phyloP scores from a whole-genome alignment of 1,140 invertebrate species.

The Scaptomyza graminum region DNA sequence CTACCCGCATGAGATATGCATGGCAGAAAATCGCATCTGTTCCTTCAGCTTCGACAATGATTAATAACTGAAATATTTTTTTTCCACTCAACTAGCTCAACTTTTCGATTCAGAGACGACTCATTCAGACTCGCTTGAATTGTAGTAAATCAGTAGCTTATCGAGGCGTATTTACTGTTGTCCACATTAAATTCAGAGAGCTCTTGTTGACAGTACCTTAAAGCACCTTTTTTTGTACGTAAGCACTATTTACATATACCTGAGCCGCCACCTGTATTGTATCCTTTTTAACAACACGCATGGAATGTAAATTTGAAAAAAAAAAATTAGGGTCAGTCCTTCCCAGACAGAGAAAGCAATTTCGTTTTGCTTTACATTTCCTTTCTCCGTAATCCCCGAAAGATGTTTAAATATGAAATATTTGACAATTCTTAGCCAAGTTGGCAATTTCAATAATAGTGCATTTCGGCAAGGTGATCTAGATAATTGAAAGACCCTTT shows the following conservation, averaged over 20 bases:
- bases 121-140: background rate
- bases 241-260: too few species aligned
- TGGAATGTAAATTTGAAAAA: background rate
- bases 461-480: background rate
- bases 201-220: background rate
- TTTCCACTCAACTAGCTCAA: constrained; percentile 1
- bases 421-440: background rate
- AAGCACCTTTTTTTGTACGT: background rate
- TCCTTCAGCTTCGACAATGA: background rate
- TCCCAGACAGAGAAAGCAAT: background rate
- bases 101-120: background rate
- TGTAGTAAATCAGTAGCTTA: background rate
- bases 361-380: background rate
- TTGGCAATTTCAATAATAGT: constrained; percentile 1
- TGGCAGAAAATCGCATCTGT: background rate
- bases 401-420: background rate
- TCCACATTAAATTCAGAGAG: background rate
- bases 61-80: constrained; percentile 4
- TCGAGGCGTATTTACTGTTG: background rate
- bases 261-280: too few species aligned
- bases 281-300: background rate
- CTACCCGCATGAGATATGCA: too few species aligned
- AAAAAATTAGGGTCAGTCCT: too few species aligned
- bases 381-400: background rate
- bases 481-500: constrained; percentile 1